Evolutionary conservation across 2,113 vertebrate species (phyloP).

Genomic region (Seriola quinqueradiata): DNA sequence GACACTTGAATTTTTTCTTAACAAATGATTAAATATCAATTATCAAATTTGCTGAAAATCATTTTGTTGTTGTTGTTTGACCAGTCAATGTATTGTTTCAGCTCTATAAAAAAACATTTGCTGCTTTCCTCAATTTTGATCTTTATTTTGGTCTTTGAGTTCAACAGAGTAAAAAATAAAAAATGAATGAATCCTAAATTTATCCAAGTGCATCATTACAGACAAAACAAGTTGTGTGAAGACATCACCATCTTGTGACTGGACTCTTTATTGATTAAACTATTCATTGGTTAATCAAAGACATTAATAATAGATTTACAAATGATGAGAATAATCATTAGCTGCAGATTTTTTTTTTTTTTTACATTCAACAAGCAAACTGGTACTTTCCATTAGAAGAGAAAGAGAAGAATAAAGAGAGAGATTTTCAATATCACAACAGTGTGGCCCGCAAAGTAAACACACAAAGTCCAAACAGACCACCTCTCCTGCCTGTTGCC

Average conservation of each 20-base stretch:
- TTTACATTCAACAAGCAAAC: not conserved
- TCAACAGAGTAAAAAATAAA: not conserved
- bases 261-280: not conserved
- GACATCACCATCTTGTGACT: not conserved
- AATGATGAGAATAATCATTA: not conserved
- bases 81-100: not conserved
- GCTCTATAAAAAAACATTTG: too few relatives aligned
- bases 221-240: not conserved
- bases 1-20: too few relatives aligned
- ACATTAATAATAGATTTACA: not conserved
- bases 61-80: not conserved
- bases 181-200: not conserved
- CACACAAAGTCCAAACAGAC: conserved; percentile 51
- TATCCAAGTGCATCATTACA: not conserved
- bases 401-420: not conserved
- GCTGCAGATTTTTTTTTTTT: not conserved
- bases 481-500: conserved; percentile 30
- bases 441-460: conserved; percentile 51
- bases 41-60: not conserved
- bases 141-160: not conserved
- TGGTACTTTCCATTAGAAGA: not conserved
- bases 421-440: conserved; percentile 11
- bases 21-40: not conserved
- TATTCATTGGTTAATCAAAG: not conserved
- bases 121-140: not conserved